Evolutionary conservation across 2,797 vertebrate species (phyloP), one percentile per base, ranked within the genome.

Genomic region (Fistularia commersonii): DNA sequence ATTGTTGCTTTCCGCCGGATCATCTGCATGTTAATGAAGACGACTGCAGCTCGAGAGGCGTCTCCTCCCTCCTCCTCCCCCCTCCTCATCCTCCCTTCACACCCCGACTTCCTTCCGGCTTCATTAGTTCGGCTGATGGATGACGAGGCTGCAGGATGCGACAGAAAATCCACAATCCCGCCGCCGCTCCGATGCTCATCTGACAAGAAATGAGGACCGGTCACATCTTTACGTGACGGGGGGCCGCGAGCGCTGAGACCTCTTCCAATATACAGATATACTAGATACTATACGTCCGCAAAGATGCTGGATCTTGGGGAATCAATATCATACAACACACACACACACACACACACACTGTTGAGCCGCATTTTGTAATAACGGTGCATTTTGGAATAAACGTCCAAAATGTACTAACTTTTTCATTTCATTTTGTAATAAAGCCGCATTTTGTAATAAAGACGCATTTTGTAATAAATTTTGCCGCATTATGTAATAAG

Each of bases 41-140:
- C 14, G 14, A 43, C 36, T 11, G 7, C 36, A 41, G 13, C 39
- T 41, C 11, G 39, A 41, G 39, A 6, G 38, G 12, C 12, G 38
- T 37, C 36, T 15, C 6, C 6, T 12, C 41, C 12, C 12, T 12
- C 7, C 13, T 44, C 42, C 42, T 10, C 42, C 42, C 8, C 8
- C n/a, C n/a, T 38, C 13, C 11, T 3, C 6, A 6, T 43, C 41
- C 50, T 23, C 38, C 32, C 45, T 36, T 36, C 48, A 54, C 13
- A 38, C 33, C 46, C 50, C 36, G 38, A 32, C 23, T 51, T 69
- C 64, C 55, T 70, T 73, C 64, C 31, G 11, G 71, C 38, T 79
- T 65, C 67, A 85, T 81, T 77, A 81, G 69, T 73, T 39, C 51
- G 53, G 41, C 67, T 80, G 82, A 82, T 72, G 54, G 72, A 82